These are phyloP conservation scores for Cerceris ruficornis DNA, from an alignment of 2,888 invertebrate genomes.

Conservation along the genomic window DNA sequence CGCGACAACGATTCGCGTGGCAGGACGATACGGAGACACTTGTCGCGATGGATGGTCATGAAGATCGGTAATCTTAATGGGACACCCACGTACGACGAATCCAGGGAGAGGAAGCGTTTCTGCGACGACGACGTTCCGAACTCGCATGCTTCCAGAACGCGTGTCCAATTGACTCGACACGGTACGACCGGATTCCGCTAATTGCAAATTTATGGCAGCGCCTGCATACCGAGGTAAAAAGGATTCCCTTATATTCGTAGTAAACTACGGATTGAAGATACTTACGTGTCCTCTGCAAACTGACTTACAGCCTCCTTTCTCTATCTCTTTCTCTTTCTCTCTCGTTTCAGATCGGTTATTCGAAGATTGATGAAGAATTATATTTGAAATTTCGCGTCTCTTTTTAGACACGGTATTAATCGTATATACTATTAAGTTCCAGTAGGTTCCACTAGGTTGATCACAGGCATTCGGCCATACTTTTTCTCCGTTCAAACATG, in stretches of 20 bases:
- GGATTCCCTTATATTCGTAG: background rate
- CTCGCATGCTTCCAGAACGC: constrained; percentile 34
- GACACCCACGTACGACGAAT: constrained; percentile 60
- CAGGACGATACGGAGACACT: constrained; percentile 46
- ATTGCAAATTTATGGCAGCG: constrained; percentile 57
- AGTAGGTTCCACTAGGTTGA: no score
- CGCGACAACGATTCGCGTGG: background rate
- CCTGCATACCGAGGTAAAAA: constrained; percentile 7
- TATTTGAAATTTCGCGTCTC: no score
- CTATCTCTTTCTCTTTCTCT: no score
- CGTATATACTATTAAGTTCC: no score
- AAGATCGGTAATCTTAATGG: constrained; percentile 64
- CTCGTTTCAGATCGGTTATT: no score
- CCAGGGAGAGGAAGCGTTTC: constrained; percentile 24
- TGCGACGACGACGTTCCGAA: constrained; percentile 18
- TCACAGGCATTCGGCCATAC: no score
- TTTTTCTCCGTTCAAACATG: no score
- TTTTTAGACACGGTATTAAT: no score
- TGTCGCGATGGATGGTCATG: constrained; percentile 53
- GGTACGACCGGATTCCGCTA: constrained; percentile 55
- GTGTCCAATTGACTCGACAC: constrained; percentile 51
- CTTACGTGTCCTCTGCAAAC: background rate
- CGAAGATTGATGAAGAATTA: background rate
- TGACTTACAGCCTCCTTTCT: no score
- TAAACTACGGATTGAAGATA: background rate